Evolutionary conservation across 2,113 vertebrate genomes (phyloP), one percentile per base, ranked within the genome.

Genomic region (Macrotus californicus): DNA sequence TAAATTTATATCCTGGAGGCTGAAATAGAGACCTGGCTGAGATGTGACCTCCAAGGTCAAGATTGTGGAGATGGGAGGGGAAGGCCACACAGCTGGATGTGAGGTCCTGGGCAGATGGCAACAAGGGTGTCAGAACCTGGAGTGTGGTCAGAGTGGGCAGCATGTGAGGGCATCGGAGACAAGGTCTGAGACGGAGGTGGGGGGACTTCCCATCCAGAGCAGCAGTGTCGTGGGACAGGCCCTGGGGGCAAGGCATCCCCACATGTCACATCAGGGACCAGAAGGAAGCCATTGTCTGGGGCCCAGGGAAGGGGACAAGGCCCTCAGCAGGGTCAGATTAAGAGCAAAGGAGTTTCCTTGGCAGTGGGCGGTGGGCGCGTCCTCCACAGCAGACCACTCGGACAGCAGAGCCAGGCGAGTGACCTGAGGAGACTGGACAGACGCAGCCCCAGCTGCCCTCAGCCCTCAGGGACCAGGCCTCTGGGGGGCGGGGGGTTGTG

Each of bases 61-160:
- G 3, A 14, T 43, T 1, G 3, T 4, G 48, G 91, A 82, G 64
- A 46, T 43, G 48, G 50, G 36, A 70, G 87, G 54, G 24, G 9
- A 59, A 31, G 43, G 50, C 39, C 50, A 18, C 19, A 73, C 6
- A 43, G 22, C 9, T 2, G 24, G 77, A 9, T 6, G 18, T n/a
- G 21, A 72, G 31, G 43, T 34, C 39, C 48, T 14, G 22, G 93
- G 19, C 43, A 79, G 61, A 31, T 8, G 29, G 70, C 2, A 9
- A 48, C 1, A 13, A 79, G 12, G 46, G 16, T 7, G 9, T 29
- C 34, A 41, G 41, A 81, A 61, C 34, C 52, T 31, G 50, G 41
- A 18, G 31, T 4, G 34, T 0, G 0, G 26, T 52, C 19, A 36
- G 46, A 41, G 61, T n/a, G 16, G 64, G 36, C 18, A 84, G 87